Evolutionary conservation across 2,797 vertebrate species (phyloP).

Genomic region (Syndactyla subalaris): DNA sequence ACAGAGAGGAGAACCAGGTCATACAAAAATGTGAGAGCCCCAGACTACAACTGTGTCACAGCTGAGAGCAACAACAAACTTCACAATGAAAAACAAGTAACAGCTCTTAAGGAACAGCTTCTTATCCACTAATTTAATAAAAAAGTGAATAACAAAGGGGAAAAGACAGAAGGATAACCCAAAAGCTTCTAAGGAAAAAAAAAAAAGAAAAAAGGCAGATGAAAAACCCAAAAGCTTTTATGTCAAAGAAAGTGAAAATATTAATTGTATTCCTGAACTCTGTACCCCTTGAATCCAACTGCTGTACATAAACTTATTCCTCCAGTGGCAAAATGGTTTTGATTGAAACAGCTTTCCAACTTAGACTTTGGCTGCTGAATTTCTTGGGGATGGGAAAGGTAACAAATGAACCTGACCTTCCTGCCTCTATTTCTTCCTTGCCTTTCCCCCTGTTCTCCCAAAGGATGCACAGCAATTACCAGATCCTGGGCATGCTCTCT

Average conservation of each 20-base stretch:
- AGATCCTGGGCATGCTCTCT: neutral
- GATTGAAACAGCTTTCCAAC: constrained; percentile 38
- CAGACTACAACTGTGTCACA: rapidly evolving
- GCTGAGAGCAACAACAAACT: neutral
- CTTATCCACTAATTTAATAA: neutral
- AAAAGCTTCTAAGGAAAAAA: neutral
- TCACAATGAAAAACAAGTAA: neutral
- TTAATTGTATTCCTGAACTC: neutral
- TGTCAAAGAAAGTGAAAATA: neutral
- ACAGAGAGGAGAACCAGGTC: neutral
- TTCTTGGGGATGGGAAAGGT: neutral
- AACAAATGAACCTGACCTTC: neutral
- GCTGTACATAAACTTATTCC: neutral
- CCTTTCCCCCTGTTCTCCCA: neutral
- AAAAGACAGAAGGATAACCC: neutral
- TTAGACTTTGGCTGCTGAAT: constrained; percentile 14
- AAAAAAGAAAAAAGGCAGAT: neutral
- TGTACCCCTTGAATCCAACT: neutral
- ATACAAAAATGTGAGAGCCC: neutral
- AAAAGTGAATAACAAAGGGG: neutral
- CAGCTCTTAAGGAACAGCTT: neutral
- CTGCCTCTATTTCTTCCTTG: neutral
- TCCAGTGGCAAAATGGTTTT: constrained; percentile 7
- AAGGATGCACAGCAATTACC: neutral
- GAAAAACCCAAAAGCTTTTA: neutral